These are phyloP conservation scores for Alca torda DNA, from an alignment of 2,797 vertebrate genomes.

Conservation along the genomic window DNA sequence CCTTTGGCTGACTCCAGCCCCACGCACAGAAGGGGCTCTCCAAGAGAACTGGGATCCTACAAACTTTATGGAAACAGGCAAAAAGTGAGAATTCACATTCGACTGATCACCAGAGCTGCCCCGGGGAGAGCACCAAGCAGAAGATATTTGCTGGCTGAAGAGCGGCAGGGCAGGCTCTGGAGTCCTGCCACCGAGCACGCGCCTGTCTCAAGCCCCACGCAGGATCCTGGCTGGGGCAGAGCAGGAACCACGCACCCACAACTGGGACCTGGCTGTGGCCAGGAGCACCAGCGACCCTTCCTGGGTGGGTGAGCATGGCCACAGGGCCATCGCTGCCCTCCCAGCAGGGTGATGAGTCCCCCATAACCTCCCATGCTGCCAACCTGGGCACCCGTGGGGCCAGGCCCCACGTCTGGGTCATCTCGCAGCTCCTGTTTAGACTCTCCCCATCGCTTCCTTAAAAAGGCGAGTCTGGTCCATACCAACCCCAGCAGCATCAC, in stretches of 20 bases:
- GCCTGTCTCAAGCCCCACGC: rapidly evolving
- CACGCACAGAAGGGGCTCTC: neutral
- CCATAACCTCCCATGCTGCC: neutral
- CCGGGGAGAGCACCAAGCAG: neutral
- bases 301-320: rapidly evolving
- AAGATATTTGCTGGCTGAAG: neutral
- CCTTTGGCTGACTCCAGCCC: neutral
- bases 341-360: neutral
- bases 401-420: neutral
- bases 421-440: neutral
- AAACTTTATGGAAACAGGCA: neutral
- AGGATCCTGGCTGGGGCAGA: neutral
- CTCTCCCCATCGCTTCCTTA: neutral
- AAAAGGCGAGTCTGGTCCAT: neutral
- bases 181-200: neutral
- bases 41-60: neutral
- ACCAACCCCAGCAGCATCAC: neutral
- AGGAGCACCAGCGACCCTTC: neutral
- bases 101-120: rapidly evolving
- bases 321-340: neutral
- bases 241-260: neutral
- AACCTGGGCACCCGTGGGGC: neutral
- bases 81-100: neutral
- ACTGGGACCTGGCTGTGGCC: rapidly evolving
- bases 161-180: neutral